Base-by-base conservation (phyloP, 2,797 vertebrate species). In the Danio choprae region DNA sequence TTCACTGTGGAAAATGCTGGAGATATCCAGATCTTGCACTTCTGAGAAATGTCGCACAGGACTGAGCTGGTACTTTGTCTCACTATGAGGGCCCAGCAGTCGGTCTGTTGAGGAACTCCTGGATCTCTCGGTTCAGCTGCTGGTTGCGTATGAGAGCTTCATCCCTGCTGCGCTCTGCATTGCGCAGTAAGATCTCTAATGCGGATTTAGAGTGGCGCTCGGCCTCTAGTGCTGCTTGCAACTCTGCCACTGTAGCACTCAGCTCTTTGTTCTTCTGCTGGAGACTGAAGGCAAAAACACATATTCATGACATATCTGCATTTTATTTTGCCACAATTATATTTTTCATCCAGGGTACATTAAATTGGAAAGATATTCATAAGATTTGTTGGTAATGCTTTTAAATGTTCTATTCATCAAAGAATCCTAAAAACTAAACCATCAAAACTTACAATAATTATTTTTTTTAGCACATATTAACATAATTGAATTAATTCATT, bases 231-330 rank as follows among this genome's bases (percentile, higher is more conserved):
- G 95, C 94, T 10, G 93, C 89, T 43, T 87, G 94, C 58, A 99
- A 92, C 87, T 95, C 94, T 0, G 94, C 88, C 56, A 98, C 92
- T 5, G 92, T 93, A 67, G 94, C 91, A 82, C 90, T 95, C 65
- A 95, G 93, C 0, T 98, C 95, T 1, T 89, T 93, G 87, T 97
- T 98, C 81, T 95, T 94, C 85, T 94, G 92, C 79, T 95, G 93
- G 4, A 98, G 91, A 67, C 98, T 99, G 90, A 38, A 79, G 6
- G 51, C n/a, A 81, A 22, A 80, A 20, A 59, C 56, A 75, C 20
- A 79, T 50, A 65, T 8, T 73, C 16, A 78, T 43, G 20, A 70
- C 18, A 59, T 15, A 46, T 18, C 36, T 13, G 55, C 8, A 77
- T 10, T n/a, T 29, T 29, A n/a, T 29, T 29, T 29, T 29, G 29